These are phyloP conservation scores for Cirrhinus molitorella DNA, from an alignment of 2,797 vertebrate species.

Conservation along the genomic window DNA sequence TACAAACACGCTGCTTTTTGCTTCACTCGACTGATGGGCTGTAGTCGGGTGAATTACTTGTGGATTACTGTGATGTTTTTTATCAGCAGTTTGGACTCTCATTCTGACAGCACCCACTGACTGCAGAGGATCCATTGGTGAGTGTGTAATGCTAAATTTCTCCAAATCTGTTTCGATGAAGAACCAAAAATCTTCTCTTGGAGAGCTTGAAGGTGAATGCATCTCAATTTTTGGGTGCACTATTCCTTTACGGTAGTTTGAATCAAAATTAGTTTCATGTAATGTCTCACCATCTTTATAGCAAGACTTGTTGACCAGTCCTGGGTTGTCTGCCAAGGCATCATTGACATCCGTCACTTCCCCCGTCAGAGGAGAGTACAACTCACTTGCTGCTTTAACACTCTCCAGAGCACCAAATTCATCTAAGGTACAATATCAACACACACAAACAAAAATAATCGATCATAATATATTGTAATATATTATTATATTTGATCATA, in stretches of 20 bases:
- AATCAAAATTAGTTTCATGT: neutral
- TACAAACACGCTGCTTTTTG: neutral
- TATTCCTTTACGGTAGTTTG: neutral
- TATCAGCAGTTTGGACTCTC: neutral
- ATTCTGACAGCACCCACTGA: neutral
- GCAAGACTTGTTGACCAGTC: slow-evolving; percentile 96
- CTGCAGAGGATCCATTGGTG: neutral
- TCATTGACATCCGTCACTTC: slow-evolving; percentile 91
- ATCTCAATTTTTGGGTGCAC: neutral
- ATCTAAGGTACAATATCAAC: slow-evolving; percentile 75
- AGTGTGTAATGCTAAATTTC: neutral
- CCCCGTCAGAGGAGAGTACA: slow-evolving; percentile 93
- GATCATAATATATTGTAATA: neutral
- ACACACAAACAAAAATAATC: neutral
- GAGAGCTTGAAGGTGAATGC: neutral
- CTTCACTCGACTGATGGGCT: neutral
- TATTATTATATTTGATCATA: too few relatives aligned
- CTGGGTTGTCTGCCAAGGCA: slow-evolving; percentile 90
- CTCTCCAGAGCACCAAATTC: slow-evolving; percentile 98
- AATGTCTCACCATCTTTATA: slow-evolving; percentile 90
- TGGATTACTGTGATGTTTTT: neutral
- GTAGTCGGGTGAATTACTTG: neutral
- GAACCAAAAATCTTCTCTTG: neutral
- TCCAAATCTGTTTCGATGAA: neutral
- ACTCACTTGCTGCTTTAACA: slow-evolving; percentile 97